Evolutionary conservation across 2,797 vertebrate species (phyloP), one percentile per base, ranked within the genome.

Genomic region (Phaenicophaeus curvirostris): DNA sequence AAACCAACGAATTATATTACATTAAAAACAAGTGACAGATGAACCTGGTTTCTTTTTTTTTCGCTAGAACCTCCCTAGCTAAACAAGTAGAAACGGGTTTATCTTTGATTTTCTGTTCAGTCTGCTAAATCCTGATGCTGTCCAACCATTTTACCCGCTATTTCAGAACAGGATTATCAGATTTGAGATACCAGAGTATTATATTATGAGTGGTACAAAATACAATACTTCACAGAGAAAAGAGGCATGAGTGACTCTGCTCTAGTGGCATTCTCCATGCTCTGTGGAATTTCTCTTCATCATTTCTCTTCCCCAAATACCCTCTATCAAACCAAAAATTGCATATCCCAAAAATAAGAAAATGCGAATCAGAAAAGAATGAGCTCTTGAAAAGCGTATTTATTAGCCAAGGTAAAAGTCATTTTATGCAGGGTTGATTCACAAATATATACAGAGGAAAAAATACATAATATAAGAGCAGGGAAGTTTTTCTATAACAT

Each of bases 331-430:
- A 50, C 9, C 23, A 5, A 91, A 13, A 2, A 37, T 2, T 11
- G 5, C 5, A 27, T 8, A 71, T 46, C n/a, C 16, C 19, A 53
- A 39, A 62, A 50, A 42, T 17, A 33, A 89, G 15, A 84, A 78
- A 88, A 55, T 9, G 5, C 0, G 4, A 75, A 53, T 33, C 44
- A 46, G 65, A 59, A 71, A 73, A 75, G 8, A 27, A 81, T 55
- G 1, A 6, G 15, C 16, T 82, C 55, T 94, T 79, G 44, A 67
- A 20, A 86, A 90, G 2, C 4, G 3, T 4, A 41, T 96, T 95
- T 96, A 96, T 95, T 94, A 91, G 37, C 13, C 67, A 79, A 14
- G 28, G 10, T 23, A 61, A 59, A 67, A 72, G 27, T 41, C 25
- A 73, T 11, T 5, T 75, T 30, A 25, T 10, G 50, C 28, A 48